Base-by-base conservation (phyloP, 2,888 invertebrate species). In the Ypsolopha scabrella region DNA sequence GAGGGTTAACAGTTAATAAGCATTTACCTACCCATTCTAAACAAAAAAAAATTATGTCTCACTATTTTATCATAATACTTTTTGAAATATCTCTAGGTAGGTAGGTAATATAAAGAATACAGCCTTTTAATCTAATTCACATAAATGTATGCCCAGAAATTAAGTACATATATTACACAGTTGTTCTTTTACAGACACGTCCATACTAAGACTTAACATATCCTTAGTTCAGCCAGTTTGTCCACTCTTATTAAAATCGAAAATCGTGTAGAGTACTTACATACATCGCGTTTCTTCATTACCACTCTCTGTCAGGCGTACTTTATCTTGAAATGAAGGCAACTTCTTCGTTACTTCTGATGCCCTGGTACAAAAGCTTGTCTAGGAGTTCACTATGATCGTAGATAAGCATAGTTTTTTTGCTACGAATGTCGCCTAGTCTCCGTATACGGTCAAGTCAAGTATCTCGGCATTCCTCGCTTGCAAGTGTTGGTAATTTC, bases 231-330 rank as follows among this genome's bases (percentile, higher is more conserved):
- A 72, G 76, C 85, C 81, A 78, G 85, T 85, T 85, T 83, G 80
- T 83, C 83, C 82, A 83, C 80, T 82, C 82, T 85, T 83, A 83
- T 85, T 86, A 83, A 80, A 80, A 81, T 77, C 68, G 75, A 63
- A 65, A 65, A 62, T 62, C 70, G 69, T 68, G 72, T 60, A 2
- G 46, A 51, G 51, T 47, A 41, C 44, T 11, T 43, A 37, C 51
- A 41, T 51, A 39, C 66, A 64, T 52, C 72, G 72, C 73, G 72
- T 82, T 80, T 81, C 80, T 80, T 72, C 76, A 69, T 70, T 64
- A 65, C 61, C 69, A 71, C 45, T 53, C 51, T 38, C 34, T 46
- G 50, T 48, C 48, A 43, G 47, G 13, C 47, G 37, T 13, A 24
- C 34, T 52, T 49, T 52, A 52, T 43, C 47, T 52, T 41, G 33